phyloP scores from a whole-genome alignment of 1,140 invertebrate species.

The Apis mellifera region Amel_HAv3.1 CM009946.2:4800501-4801000 shows the following conservation, averaged over 20 bases:
- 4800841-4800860: constrained; percentile 24
- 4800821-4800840: constrained; percentile 47
- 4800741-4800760: constrained; percentile 74
- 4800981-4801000: too few species aligned
- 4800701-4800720: constrained; percentile 57
- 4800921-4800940: too few species aligned
- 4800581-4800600: constrained; percentile 31
- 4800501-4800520: neutral
- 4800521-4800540: constrained; percentile 13
- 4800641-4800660: constrained; percentile 31
- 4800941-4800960: too few species aligned
- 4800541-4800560: constrained; percentile 12
- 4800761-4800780: constrained; percentile 80
- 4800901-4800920: neutral
- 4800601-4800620: constrained; percentile 56
- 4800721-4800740: constrained; percentile 57
- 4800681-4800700: constrained; percentile 44
- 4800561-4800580: constrained; percentile 32
- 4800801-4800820: constrained; percentile 59
- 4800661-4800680: neutral
- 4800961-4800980: too few species aligned
- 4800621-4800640: constrained; percentile 33
- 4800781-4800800: constrained; percentile 74
- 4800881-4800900: neutral
- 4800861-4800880: neutral